A percentile compares a stretch with the other conserved stretches of the same genome.
Conservation (phyloP, 2,888 invertebrate species). For the Hydrotaea cyrtoneurina region DNA sequence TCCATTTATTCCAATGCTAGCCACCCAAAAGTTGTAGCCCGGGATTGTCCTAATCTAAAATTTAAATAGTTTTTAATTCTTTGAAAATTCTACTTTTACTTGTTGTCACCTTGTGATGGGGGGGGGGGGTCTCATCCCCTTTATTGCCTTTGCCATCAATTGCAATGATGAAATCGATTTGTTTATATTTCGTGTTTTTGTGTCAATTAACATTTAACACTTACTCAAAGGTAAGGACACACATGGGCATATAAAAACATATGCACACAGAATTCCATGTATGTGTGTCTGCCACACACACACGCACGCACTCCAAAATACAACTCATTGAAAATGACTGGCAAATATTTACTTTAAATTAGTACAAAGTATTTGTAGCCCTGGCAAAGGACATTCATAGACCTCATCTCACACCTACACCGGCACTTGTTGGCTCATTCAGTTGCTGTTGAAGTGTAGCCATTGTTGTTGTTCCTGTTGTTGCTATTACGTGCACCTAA, state of each 20-base stretch:
- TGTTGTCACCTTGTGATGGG: no score
- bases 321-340: constrained; percentile 38
- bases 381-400: background rate
- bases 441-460: background rate
- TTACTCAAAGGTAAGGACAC: background rate
- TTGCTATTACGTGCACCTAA: background rate
- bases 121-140: no score
- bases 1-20: no score
- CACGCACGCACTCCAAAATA: background rate
- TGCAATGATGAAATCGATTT: constrained; percentile 14
- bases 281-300: background rate
- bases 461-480: constrained; percentile 1
- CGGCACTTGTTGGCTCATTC: background rate
- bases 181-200: constrained; percentile 16
- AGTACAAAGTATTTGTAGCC: constrained; percentile 19
- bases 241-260: background rate
- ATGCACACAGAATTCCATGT: background rate
- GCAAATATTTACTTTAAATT: constrained; percentile 51
- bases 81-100: no score
- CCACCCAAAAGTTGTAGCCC: no score
- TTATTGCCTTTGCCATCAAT: no score
- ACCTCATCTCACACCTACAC: background rate
- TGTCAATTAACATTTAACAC: constrained; percentile 36
- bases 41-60: no score
- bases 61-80: no score